phyloP scores from a whole-genome alignment of 2,113 vertebrate genomes.

The Dolichallabes microphthalmus region DNA sequence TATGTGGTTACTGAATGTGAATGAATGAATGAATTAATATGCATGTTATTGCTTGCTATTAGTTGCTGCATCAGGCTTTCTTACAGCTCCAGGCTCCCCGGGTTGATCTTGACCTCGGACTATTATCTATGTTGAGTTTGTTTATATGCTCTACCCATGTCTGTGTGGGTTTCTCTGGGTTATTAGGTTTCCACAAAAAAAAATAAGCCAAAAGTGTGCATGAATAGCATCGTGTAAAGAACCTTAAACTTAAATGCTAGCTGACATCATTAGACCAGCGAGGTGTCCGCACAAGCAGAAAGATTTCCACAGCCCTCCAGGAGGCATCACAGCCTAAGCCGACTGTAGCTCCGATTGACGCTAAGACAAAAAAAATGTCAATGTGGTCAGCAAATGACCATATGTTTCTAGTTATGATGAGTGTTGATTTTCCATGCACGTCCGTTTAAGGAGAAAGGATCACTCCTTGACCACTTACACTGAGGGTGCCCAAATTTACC shows the following conservation, averaged over 20 bases:
- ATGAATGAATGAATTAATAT: background rate
- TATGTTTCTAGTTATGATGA: conserved; percentile 50
- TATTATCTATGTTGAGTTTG: background rate
- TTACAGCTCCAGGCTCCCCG: background rate
- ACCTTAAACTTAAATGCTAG: background rate
- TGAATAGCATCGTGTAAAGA: background rate
- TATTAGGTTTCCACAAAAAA: background rate
- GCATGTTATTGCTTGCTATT: background rate
- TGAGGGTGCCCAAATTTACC: conserved; percentile 24
- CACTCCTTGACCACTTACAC: conserved; percentile 12
- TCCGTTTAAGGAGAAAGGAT: conserved; percentile 44
- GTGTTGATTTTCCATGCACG: conserved; percentile 47
- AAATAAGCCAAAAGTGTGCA: background rate
- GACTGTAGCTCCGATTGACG: conserved; percentile 30
- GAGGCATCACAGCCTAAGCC: background rate
- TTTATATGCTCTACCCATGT: background rate
- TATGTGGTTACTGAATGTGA: background rate
- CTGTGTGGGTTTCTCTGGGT: background rate
- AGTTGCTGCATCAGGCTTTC: background rate
- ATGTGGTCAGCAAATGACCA: conserved; percentile 47
- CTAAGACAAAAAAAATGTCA: conserved; percentile 39
- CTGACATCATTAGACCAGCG: background rate
- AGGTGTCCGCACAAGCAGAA: background rate
- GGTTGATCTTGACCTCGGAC: background rate
- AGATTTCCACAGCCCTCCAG: background rate